Conservation (phyloP, 1,140 invertebrate species). For the Drosophila teissieri region DNA sequence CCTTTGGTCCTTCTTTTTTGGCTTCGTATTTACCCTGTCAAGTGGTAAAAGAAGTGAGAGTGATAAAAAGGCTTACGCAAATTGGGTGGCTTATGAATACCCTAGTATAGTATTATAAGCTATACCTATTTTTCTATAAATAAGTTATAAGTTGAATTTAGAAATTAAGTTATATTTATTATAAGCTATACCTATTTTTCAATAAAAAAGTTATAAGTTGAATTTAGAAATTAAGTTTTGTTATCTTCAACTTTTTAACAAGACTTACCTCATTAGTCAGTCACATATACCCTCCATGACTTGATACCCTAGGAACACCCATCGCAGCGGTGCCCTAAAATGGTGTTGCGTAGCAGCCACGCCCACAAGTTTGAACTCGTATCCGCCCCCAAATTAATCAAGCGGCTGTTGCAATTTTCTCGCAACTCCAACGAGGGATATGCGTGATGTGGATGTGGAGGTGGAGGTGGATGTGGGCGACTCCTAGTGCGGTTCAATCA, state of each 20-base stretch:
- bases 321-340: constrained; percentile 40
- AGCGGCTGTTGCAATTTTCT: constrained; percentile 75
- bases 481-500: constrained; percentile 15
- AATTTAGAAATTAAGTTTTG: too few relatives aligned
- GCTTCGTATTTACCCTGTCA: constrained; percentile 32
- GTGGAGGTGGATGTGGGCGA: constrained; percentile 5
- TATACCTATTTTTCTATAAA: too few relatives aligned
- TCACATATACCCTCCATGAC: neutral
- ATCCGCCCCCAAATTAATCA: constrained; percentile 77
- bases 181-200: too few relatives aligned
- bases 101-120: neutral
- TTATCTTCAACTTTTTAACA: too few relatives aligned
- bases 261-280: neutral
- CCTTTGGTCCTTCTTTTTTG: constrained; percentile 24
- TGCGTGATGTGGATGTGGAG: neutral
- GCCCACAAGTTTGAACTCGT: constrained; percentile 71
- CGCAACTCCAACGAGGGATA: constrained; percentile 4
- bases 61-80: constrained; percentile 1
- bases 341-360: constrained; percentile 65
- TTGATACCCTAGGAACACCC: constrained; percentile 9
- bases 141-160: too few relatives aligned
- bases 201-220: too few relatives aligned
- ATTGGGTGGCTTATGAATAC: neutral
- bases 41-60: constrained; percentile 17
- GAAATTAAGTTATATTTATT: too few relatives aligned